A percentile compares a stretch with the other conserved stretches of the same genome.
These are phyloP conservation scores for Acleris laterana DNA, from an alignment of 2,888 invertebrate genomes.

Conservation along the genomic window DNA sequence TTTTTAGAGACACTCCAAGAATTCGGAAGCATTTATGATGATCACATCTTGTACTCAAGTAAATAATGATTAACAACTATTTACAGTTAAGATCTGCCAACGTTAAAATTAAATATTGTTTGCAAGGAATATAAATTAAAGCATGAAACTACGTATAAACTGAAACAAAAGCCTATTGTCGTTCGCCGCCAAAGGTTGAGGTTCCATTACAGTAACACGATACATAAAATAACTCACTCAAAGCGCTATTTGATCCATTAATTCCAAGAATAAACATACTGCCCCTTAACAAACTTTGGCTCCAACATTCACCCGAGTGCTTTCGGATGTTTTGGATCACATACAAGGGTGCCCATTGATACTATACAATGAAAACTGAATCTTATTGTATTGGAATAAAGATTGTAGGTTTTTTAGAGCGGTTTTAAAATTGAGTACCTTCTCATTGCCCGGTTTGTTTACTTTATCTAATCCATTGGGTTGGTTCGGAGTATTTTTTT, in stretches of 20 bases:
- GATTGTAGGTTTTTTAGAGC: constrained; percentile 2
- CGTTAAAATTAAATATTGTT: background rate
- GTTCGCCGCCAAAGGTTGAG: constrained; percentile 20
- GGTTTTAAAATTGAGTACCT: constrained; percentile 15
- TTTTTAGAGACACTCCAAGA: too few relatives aligned
- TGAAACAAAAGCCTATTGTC: constrained; percentile 21
- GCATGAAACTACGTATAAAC: background rate
- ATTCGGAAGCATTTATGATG: too few relatives aligned
- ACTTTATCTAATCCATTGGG: constrained; percentile 62
- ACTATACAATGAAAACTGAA: constrained; percentile 36
- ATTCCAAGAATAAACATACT: constrained; percentile 22
- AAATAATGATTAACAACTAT: too few relatives aligned
- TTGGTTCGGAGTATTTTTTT: constrained; percentile 60
- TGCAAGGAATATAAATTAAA: background rate
- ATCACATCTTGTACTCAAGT: too few relatives aligned
- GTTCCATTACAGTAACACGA: constrained; percentile 23
- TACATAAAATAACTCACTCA: constrained; percentile 22
- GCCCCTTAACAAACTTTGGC: constrained; percentile 62
- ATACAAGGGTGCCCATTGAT: constrained; percentile 71
- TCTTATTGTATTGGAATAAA: background rate
- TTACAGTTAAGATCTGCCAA: too few relatives aligned
- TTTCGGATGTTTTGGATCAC: constrained; percentile 73
- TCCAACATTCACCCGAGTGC: constrained; percentile 54
- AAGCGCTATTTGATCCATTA: constrained; percentile 28
- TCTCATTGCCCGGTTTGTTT: constrained; percentile 54